Percentiles rank a stretch among this genome's conserved stretches.
Conservation (phyloP, 2,797 vertebrate genomes). For the Malacoraja senta region DNA sequence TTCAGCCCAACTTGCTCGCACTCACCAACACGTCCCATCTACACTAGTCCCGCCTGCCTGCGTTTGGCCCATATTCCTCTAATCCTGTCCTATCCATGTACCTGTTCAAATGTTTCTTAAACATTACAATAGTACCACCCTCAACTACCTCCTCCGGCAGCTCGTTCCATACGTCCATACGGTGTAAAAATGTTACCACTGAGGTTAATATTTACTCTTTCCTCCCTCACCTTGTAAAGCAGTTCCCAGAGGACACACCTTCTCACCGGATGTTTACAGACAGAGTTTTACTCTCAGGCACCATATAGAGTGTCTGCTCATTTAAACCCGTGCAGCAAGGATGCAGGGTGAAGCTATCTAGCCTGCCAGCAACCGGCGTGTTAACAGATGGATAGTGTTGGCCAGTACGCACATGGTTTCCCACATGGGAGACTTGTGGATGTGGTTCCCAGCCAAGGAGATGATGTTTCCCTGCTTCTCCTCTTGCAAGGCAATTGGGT, state of each 20-base stretch:
- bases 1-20: no score
- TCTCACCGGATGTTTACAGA: not conserved
- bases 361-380: not conserved
- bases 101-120: no score
- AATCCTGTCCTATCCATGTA: no score
- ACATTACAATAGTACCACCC: no score
- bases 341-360: not conserved
- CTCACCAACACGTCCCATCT: no score
- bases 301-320: not conserved
- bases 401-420: not conserved
- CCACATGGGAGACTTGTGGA: not conserved
- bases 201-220: no score
- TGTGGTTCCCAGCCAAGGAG: not conserved
- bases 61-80: no score
- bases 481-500: not conserved
- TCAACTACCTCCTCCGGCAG: no score
- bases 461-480: not conserved
- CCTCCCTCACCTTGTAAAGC: no score
- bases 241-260: not conserved
- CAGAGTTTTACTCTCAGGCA: not conserved
- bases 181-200: no score
- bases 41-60: no score
- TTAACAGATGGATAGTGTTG: slow-evolving; percentile 1
- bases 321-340: not conserved
- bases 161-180: no score